Base-by-base conservation (phyloP, 2,797 vertebrate genomes). In the Acanthiza pusilla region DNA sequence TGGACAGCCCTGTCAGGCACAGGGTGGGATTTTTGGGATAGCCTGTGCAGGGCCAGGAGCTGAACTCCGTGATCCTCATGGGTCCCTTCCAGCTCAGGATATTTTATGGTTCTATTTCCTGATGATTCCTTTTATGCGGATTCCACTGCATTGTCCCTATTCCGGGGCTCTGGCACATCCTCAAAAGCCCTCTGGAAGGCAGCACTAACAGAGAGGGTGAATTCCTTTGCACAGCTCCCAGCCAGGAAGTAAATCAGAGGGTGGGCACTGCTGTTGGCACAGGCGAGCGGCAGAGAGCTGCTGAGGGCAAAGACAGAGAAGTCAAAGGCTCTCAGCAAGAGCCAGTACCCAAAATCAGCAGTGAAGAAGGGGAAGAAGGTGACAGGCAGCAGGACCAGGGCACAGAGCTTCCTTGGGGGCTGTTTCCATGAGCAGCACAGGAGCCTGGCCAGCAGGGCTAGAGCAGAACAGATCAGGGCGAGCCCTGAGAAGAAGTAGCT, bases 161-260 rank as follows among this genome's bases (percentile, higher is more conserved):
- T 57, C 40, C 32, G 66, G 10, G 43, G 26, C 34, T 74, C 79
- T 1, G 42, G 40, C 32, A 86, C 27, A 0, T 94, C 95, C 62
- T 18, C 54, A 50, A 97, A 95, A 11, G 47, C 88, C 43, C 74
- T 48, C 40, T 70, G 63, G 25, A 97, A 85, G 62, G 92, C 55
- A 7, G 10, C 42, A 27, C 40, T 45, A 16, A 75, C 53, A 14
- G 93, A 80, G 43, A 92, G 54, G 1, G 13, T 63, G 34, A 71
- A 84, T n/a, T 73, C 47, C 20, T 60, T 80, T 15, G 57, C 36
- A 19, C 43, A 74, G 32, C 76, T 90, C 40, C 97, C 97, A 36
- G 87, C 92, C 17, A 97, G 29, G 58, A 97, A 91, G 81, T 94
- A 97, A 72, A 97, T 87, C 34, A 90, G 3, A 0, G 96, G 97